phyloP scores from a whole-genome alignment of 2,797 vertebrate genomes.

The Sebastes trivittatus region DNA sequence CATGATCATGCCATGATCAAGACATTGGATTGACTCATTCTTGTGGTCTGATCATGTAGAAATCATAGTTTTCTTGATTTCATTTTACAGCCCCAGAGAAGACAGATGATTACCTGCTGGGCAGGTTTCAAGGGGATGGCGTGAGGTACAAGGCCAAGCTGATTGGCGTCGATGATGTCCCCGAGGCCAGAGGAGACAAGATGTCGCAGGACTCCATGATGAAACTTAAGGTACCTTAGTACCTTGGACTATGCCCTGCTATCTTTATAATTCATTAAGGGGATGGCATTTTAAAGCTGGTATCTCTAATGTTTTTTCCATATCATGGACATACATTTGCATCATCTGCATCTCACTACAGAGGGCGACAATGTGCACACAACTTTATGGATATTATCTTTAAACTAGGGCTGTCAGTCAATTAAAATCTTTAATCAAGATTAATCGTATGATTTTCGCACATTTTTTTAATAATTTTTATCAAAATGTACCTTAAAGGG shows the following conservation, averaged over 20 bases:
- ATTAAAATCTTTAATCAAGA: too few relatives aligned
- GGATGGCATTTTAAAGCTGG: background rate
- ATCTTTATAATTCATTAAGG: background rate
- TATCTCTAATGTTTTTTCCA: background rate
- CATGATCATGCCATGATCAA: too few relatives aligned
- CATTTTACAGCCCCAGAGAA: constrained; percentile 86
- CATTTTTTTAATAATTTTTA: too few relatives aligned
- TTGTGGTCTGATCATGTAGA: background rate
- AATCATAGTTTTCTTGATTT: background rate
- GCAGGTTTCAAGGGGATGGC: constrained; percentile 94
- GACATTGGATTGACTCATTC: too few relatives aligned
- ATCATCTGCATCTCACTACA: background rate
- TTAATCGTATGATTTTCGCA: too few relatives aligned
- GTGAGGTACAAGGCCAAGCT: constrained; percentile 96
- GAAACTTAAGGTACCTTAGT: constrained; percentile 91
- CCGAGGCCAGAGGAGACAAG: constrained; percentile 95
- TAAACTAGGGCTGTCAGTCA: background rate
- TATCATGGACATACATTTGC: background rate
- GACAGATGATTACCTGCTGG: constrained; percentile 92
- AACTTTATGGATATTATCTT: background rate
- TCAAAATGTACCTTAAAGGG: too few relatives aligned
- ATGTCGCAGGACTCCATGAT: constrained; percentile 99
- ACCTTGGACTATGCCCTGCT: background rate
- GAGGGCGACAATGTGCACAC: background rate
- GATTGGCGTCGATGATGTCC: constrained; percentile 94